A percentile compares a stretch with the other conserved stretches of the same genome.
Evolutionary conservation across 2,888 invertebrate species (phyloP).

Genomic region (Spilosoma lubricipeda): DNA sequence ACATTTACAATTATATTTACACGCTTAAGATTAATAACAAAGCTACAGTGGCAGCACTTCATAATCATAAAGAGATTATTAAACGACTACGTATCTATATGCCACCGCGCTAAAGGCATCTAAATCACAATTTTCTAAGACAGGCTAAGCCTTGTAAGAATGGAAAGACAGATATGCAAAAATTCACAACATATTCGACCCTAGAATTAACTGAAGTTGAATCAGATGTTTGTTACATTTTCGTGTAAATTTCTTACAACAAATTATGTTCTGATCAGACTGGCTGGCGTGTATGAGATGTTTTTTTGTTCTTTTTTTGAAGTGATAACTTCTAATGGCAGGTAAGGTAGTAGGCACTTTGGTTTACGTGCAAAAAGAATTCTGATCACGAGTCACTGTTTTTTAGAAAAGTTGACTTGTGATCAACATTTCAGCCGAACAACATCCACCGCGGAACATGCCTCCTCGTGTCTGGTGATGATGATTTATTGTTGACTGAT

Average conservation of each 20-base stretch:
- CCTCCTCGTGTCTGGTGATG: too few species aligned
- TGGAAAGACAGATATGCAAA: slow-evolving; percentile 79
- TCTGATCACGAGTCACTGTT: too few species aligned
- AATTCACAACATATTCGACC: slow-evolving; percentile 75
- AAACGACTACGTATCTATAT: slow-evolving; percentile 43
- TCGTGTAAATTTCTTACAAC: neutral
- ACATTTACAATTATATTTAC: slow-evolving; percentile 47
- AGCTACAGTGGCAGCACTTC: slow-evolving; percentile 76
- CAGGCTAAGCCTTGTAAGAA: slow-evolving; percentile 74
- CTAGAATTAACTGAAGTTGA: slow-evolving; percentile 29
- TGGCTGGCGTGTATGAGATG: too few species aligned
- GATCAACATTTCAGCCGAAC: too few species aligned
- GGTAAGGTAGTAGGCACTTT: too few species aligned
- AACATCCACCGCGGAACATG: too few species aligned
- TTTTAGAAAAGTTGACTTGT: too few species aligned
- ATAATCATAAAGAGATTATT: slow-evolving; percentile 44
- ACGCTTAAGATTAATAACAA: slow-evolving; percentile 63
- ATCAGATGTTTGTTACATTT: neutral
- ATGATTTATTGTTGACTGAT: too few species aligned
- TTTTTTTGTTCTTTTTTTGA: neutral
- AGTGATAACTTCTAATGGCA: too few species aligned
- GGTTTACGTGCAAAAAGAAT: too few species aligned
- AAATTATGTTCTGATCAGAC: too few species aligned
- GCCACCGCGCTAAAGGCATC: slow-evolving; percentile 80
- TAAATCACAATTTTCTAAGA: slow-evolving; percentile 79